Evolutionary conservation across 2,888 invertebrate genomes (phyloP).

Genomic region (Amblyteles armatorius): DNA sequence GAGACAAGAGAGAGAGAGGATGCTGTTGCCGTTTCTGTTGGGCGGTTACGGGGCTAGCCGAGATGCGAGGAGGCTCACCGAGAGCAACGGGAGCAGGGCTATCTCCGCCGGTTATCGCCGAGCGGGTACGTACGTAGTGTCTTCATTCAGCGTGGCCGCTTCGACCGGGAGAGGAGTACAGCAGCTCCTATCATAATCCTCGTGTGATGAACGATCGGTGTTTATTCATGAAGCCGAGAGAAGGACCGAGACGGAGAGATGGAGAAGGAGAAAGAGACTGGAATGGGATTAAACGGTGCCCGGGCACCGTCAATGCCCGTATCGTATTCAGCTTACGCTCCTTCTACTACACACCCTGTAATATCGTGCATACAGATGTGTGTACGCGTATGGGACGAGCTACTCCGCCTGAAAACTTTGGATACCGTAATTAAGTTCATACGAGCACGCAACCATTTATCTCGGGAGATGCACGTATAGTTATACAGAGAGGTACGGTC

Average conservation of each 20-base stretch:
- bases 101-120: conserved; percentile 66
- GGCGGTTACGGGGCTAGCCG: conserved; percentile 55
- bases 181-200: conserved; percentile 80
- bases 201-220: conserved; percentile 80
- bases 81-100: conserved; percentile 39
- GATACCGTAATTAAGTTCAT: conserved; percentile 60
- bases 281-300: conserved; percentile 77
- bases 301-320: conserved; percentile 51
- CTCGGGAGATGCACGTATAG: not conserved
- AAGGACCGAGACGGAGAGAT: conserved; percentile 56
- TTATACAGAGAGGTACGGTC: too few species aligned
- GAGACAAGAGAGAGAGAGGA: not conserved
- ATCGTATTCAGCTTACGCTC: conserved; percentile 47
- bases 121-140: conserved; percentile 76
- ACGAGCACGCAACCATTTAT: conserved; percentile 19
- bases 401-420: conserved; percentile 40
- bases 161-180: conserved; percentile 43
- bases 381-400: conserved; percentile 42
- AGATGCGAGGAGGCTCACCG: conserved; percentile 17
- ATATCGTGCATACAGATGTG: conserved; percentile 37
- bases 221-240: conserved; percentile 76
- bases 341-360: conserved; percentile 46
- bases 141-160: conserved; percentile 76
- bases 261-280: conserved; percentile 68
- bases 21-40: conserved; percentile 51